Conservation (phyloP, 2,113 vertebrate genomes). For the Psophia crepitans region DNA sequence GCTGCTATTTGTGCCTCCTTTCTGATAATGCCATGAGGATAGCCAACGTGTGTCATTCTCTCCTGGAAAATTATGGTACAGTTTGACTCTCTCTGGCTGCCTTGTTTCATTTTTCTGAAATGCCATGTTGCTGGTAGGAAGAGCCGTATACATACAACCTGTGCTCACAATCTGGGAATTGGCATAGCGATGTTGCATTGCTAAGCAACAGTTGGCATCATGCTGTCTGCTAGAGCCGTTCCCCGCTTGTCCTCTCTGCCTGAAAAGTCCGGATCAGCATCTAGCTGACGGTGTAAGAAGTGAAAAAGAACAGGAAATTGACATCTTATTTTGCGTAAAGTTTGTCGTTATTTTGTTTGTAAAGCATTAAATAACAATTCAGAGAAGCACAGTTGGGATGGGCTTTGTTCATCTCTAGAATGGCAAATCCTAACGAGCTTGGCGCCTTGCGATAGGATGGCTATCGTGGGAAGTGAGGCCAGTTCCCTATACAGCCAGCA, state of each 20-base stretch:
- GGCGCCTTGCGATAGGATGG: neutral
- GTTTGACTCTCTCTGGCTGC: slow-evolving; percentile 1
- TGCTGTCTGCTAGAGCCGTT: neutral
- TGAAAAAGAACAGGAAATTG: neutral
- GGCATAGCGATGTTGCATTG: neutral
- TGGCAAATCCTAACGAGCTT: neutral
- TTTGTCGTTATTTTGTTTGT: neutral
- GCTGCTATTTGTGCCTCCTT: neutral
- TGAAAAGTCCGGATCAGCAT: neutral
- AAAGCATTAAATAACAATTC: neutral
- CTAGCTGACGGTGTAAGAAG: neutral
- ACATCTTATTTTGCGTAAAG: neutral
- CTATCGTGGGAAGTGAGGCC: neutral
- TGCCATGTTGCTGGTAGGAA: slow-evolving; percentile 31
- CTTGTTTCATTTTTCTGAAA: slow-evolving; percentile 6
- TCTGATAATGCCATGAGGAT: neutral
- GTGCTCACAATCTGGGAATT: slow-evolving; percentile 20
- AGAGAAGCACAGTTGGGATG: neutral
- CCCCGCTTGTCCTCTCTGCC: neutral
- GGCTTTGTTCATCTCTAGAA: neutral
- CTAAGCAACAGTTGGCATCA: slow-evolving; percentile 55
- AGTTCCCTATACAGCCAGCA: neutral
- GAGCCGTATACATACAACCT: neutral
- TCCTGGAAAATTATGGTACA: neutral
- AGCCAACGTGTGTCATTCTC: neutral